These are phyloP conservation scores for Schizaphis graminum DNA, from an alignment of 2,888 invertebrate species.

Conservation along the genomic window DNA sequence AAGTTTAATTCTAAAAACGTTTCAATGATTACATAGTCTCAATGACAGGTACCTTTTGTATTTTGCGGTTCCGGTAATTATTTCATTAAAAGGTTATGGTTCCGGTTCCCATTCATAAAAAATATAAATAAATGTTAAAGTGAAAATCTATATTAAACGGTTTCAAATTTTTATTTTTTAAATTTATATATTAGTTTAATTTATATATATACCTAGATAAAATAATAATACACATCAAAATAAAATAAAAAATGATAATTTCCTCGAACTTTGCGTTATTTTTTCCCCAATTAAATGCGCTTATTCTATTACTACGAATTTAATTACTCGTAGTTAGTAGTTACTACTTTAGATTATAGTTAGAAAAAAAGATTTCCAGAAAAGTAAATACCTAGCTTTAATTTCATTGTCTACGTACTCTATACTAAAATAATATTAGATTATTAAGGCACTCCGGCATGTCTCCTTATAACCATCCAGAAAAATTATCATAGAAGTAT, in stretches of 20 bases:
- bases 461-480: not conserved
- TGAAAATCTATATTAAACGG: not conserved
- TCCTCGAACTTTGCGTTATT: not conserved
- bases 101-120: not conserved
- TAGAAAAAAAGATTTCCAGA: not conserved
- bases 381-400: not conserved
- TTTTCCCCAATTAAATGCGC: not conserved
- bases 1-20: not conserved
- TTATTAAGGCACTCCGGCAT: not conserved
- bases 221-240: not conserved
- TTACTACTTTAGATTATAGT: not conserved
- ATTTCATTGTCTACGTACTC: too few relatives aligned
- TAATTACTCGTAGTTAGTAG: too few relatives aligned
- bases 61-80: not conserved
- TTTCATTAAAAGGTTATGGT: not conserved
- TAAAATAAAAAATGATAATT: not conserved
- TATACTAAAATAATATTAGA: not conserved
- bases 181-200: not conserved
- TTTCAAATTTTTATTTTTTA: not conserved
- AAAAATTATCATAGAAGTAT: too few relatives aligned
- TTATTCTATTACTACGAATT: not conserved
- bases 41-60: not conserved
- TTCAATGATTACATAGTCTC: not conserved
- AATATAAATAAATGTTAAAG: not conserved
- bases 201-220: not conserved